phyloP scores from a whole-genome alignment of 2,113 vertebrate genomes.

The Astatotilapia flaviijosephi region DNA sequence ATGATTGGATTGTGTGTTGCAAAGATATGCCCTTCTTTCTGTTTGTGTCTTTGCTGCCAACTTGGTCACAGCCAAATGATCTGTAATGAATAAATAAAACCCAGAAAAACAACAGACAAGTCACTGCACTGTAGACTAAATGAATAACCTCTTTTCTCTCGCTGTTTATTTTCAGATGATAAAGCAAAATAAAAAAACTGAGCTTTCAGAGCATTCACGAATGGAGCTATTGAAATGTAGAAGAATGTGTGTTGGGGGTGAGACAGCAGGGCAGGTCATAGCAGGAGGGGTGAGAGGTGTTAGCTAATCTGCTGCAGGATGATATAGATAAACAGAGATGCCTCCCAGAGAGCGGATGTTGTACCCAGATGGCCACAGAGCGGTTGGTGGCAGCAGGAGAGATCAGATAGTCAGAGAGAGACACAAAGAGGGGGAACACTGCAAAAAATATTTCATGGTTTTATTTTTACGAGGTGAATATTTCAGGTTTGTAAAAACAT shows the following conservation, averaged over 20 bases:
- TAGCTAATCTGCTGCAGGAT: constrained; percentile 32
- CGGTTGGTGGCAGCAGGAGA: constrained; percentile 10
- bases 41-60: constrained; percentile 3
- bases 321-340: constrained; percentile 61
- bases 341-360: constrained; percentile 42
- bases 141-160: neutral
- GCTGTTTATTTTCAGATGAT: neutral
- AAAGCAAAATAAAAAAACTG: neutral
- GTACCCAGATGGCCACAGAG: constrained; percentile 51
- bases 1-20: neutral
- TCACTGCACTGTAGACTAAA: neutral
- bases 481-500: neutral
- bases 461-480: neutral
- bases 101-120: neutral
- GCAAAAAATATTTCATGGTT: neutral
- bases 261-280: constrained; percentile 1
- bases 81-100: neutral
- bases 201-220: neutral
- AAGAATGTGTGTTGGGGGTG: neutral
- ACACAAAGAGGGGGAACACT: neutral
- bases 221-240: neutral
- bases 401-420: neutral
- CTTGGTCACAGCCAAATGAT: constrained; percentile 6
- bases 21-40: neutral
- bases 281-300: constrained; percentile 35